Base-by-base conservation (phyloP, 2,888 invertebrate genomes). In the Monochamus alternatus region DNA sequence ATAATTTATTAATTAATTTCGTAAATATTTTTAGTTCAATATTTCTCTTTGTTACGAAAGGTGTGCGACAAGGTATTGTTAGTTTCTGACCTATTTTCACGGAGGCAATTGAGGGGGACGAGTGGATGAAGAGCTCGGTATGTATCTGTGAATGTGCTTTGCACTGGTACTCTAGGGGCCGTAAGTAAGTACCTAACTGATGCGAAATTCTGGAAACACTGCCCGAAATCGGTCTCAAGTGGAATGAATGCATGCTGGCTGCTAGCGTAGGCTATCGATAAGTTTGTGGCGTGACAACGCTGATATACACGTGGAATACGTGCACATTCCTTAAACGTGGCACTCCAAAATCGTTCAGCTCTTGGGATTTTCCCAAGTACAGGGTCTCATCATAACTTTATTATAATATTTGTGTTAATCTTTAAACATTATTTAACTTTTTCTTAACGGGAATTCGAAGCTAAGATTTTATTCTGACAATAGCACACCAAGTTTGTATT, bases 151-250 rank as follows among this genome's bases (percentile, higher is more conserved):
- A 73, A 80, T 75, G 76, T 78, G 74, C 77, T 66, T 69, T 76
- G 71, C 75, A 75, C 78, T 66, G 73, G 77, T 74, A 80, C 82
- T 82, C 79, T 78, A 79, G 82, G 82, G 80, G 83, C 75, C 81
- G 82, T 83, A 82, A 83, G 80, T 75, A 79, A 75, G 77, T 78
- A 73, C 38, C 38, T 38, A 38, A 77, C 78, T 76, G 78, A 75
- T 81, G 80, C 69, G 78, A 77, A 84, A 84, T 82, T 83, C 82
- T 68, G 78, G 80, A 83, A 83, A 83, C 80, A 80, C 78, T 71
- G 78, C 77, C 77, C 78, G 79, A 78, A 84, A 84, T 84, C 81
- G 84, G 79, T 84, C 84, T 83, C 84, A 63, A 77, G 83, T 77
- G 84, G 79, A 73, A 73, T 69, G 73, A 70, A 69, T 75, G 64